A percentile compares a stretch with the other conserved stretches of the same genome.
Evolutionary conservation across 1,140 invertebrate species (phyloP).

Genomic region (Homarus americanus): DNA sequence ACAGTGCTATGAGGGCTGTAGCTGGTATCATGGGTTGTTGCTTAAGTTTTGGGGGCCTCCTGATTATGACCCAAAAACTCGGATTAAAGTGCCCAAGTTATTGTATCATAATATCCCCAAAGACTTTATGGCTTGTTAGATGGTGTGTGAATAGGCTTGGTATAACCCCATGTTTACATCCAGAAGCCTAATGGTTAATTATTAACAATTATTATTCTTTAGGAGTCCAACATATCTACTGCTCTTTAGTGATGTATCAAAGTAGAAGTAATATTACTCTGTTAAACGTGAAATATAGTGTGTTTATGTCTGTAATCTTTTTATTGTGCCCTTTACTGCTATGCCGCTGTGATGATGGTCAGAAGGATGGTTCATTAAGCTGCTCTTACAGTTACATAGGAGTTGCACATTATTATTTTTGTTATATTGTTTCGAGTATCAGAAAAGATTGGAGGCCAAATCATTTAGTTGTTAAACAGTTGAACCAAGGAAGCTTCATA

Average conservation of each 20-base stretch:
- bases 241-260: conserved; percentile 71
- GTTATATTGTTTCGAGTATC: too few relatives aligned
- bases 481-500: too few relatives aligned
- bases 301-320: conserved; percentile 56
- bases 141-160: conserved; percentile 67
- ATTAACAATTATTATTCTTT: conserved; percentile 47
- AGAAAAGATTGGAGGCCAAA: too few relatives aligned
- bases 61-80: conserved; percentile 50
- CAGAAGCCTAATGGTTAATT: conserved; percentile 63
- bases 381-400: too few relatives aligned
- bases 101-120: conserved; percentile 63
- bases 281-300: conserved; percentile 73
- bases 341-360: neutral
- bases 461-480: too few relatives aligned
- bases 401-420: too few relatives aligned
- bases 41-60: conserved; percentile 31
- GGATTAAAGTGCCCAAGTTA: conserved; percentile 54
- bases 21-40: conserved; percentile 16
- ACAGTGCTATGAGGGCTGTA: neutral
- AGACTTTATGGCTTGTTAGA: conserved; percentile 66
- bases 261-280: conserved; percentile 67
- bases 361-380: neutral
- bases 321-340: conserved; percentile 18
- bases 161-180: conserved; percentile 70
- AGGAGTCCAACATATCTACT: conserved; percentile 71